phyloP scores from a whole-genome alignment of 2,888 invertebrate species.

The Dryococelus australis region DNA sequence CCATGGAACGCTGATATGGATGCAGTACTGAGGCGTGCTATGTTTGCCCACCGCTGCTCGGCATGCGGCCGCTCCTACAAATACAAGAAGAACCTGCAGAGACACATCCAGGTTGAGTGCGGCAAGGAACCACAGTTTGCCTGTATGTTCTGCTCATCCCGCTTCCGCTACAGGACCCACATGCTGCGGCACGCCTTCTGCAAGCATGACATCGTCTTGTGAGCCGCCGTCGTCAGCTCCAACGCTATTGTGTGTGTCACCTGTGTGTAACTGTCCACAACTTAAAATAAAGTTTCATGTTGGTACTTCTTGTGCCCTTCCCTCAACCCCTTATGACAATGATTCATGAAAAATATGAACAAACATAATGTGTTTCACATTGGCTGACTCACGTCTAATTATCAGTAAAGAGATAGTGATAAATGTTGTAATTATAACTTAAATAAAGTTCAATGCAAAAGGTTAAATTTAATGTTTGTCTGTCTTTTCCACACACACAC shows the following conservation, averaged over 20 bases:
- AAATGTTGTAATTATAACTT: too few species aligned
- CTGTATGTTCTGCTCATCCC: constrained; percentile 54
- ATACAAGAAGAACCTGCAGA: constrained; percentile 47
- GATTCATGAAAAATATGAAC: too few species aligned
- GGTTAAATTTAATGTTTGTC: too few species aligned
- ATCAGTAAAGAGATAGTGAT: too few species aligned
- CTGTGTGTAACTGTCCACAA: background rate
- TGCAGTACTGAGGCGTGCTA: background rate
- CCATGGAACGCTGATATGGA: background rate
- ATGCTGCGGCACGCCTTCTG: constrained; percentile 41
- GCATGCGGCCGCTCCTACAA: constrained; percentile 51
- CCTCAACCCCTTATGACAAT: too few species aligned
- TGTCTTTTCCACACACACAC: too few species aligned
- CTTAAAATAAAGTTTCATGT: too few species aligned
- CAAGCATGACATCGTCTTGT: background rate
- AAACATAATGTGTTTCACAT: too few species aligned
- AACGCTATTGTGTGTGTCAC: background rate
- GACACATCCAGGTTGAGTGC: constrained; percentile 49
- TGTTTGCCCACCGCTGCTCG: constrained; percentile 18
- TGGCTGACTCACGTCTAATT: too few species aligned
- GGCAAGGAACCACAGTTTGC: constrained; percentile 52
- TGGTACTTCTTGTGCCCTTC: too few species aligned
- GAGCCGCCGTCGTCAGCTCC: background rate
- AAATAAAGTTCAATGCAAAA: too few species aligned
- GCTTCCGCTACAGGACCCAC: constrained; percentile 48